Evolutionary conservation across 2,113 vertebrate species (phyloP).

Genomic region (Melospiza melodia): DNA sequence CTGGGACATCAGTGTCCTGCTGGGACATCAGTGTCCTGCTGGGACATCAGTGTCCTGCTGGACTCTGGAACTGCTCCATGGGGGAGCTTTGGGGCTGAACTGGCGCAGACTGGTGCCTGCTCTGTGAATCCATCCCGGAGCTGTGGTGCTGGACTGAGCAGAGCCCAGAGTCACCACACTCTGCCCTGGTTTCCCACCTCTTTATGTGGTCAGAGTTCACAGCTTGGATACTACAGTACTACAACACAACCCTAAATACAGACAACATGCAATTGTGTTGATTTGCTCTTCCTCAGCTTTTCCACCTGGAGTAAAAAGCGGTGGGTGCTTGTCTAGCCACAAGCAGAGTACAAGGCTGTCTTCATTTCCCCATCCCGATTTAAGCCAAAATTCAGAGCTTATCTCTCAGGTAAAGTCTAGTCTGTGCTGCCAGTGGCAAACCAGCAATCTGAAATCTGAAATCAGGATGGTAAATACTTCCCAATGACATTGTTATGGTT

Average conservation of each 20-base stretch:
- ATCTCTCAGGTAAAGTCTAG: not conserved
- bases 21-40: too few species aligned
- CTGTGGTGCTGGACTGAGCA: not conserved
- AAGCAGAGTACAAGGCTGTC: not conserved
- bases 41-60: not conserved
- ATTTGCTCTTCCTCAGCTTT: not conserved
- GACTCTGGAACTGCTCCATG: accelerated
- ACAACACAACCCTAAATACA: not conserved
- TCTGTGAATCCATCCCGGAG: not conserved
- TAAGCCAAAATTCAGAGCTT: not conserved
- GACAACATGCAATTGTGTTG: accelerated
- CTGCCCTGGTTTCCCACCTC: not conserved
- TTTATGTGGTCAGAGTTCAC: not conserved
- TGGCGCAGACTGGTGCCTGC: not conserved
- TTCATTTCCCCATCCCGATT: not conserved
- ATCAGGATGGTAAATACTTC: not conserved
- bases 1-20: too few species aligned
- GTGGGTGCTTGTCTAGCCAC: not conserved
- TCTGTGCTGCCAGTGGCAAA: not conserved
- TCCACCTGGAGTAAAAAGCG: not conserved
- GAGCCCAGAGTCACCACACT: not conserved
- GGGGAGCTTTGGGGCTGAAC: not conserved
- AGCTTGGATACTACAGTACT: too few species aligned
- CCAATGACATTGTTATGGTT: not conserved
- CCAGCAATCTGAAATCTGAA: not conserved